These are phyloP conservation scores for Drosophila kohkoa DNA, from an alignment of 1,140 invertebrate species.

Conservation along the genomic window DNA sequence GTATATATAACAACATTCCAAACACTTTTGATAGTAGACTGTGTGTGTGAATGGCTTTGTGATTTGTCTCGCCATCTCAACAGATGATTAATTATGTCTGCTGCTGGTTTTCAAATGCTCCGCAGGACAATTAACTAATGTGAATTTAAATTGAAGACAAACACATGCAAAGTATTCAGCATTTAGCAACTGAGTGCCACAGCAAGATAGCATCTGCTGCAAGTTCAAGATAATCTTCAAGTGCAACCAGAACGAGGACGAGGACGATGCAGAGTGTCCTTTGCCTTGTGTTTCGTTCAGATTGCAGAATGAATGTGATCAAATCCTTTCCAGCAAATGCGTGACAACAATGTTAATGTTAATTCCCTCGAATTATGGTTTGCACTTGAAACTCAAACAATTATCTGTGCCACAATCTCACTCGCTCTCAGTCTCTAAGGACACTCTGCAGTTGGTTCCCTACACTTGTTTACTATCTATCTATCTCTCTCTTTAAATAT, in stretches of 20 bases:
- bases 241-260: neutral
- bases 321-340: conserved; percentile 2
- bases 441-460: neutral
- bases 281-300: neutral
- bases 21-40: no score
- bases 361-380: neutral
- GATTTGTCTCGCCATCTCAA: no score
- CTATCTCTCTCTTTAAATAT: no score
- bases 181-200: neutral
- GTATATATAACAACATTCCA: no score
- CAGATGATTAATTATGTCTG: no score
- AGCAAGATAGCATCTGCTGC: neutral
- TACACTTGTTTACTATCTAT: no score
- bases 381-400: neutral
- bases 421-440: neutral
- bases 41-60: no score
- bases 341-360: conserved; percentile 9
- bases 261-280: no score
- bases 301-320: neutral
- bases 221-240: neutral
- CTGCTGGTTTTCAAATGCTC: no score
- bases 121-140: no score
- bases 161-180: neutral
- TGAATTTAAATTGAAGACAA: neutral
- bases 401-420: neutral